Base-by-base conservation (phyloP, 2,797 vertebrate genomes). In the Petrocephalus schoutedeni region DNA sequence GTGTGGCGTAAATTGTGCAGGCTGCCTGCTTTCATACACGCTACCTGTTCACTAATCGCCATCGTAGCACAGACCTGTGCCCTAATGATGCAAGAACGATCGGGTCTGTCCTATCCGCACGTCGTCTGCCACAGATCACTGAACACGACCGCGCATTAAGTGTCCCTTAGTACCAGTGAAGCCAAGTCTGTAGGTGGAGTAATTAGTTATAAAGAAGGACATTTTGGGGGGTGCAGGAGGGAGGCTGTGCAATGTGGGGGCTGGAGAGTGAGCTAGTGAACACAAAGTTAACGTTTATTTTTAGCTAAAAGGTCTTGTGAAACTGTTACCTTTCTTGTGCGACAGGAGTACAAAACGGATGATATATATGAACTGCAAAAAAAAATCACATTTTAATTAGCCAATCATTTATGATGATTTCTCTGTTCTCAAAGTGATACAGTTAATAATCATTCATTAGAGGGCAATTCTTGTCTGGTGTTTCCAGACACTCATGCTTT, bases 321-420 rank as follows among this genome's bases (percentile, higher is more conserved):
- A 94, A 94, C 92, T 92, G 93, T 92, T 94, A 93, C 94, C 94
- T 92, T 94, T 92, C 92, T 90, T 91, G 88, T 93, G 94, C 92
- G 94, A 95, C 94, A 95, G 94, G 94, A 91, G 93, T 93, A 92
- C 94, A 94, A 94, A 95, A 95, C 94, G 94, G 91, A 95, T 95
- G 95, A 95, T 95, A 94, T 95, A 95, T 95, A 95, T 95, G 93
- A 94, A 94, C 94, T 95, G 93, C 94, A 92, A 28, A 28, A 28
- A 28, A 28, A 74, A 95, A 94, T 95, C 94, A 95, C 93, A 92
- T 95, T 95, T 95, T 95, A 95, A 95, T 94, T 95, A 95, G 94
- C 92, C 92, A 86, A 93, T 94, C 93, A 95, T 95, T 95, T 95
- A 96, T 95, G 94, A 95, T 95, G 94, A 95, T 95, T 95, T 95